A percentile compares a stretch with the other conserved stretches of the same genome.
These are phyloP conservation scores for Drosophila cracens DNA, from an alignment of 2,888 invertebrate genomes.

Conservation along the genomic window DNA sequence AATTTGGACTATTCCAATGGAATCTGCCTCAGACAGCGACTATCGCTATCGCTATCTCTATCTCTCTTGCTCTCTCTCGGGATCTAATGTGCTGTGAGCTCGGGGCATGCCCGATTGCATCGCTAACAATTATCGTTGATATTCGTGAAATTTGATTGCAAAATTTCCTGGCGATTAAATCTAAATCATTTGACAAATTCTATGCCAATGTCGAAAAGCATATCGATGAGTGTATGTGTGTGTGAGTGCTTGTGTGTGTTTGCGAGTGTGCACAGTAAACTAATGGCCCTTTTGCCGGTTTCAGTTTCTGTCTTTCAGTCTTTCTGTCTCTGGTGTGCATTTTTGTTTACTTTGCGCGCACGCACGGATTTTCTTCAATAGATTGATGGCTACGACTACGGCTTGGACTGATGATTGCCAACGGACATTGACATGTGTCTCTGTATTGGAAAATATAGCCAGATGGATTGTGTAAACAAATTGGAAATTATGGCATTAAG, in stretches of 20 bases:
- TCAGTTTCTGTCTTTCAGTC: slow-evolving; percentile 5
- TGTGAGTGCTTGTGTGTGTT: slow-evolving; percentile 12
- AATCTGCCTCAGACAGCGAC: slow-evolving; percentile 11
- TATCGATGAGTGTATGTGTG: slow-evolving; percentile 2
- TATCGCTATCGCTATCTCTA: slow-evolving; percentile 17
- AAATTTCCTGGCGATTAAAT: slow-evolving; percentile 83
- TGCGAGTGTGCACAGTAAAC: slow-evolving; percentile 31
- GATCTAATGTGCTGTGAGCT: slow-evolving; percentile 65
- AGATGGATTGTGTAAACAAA: slow-evolving; percentile 80
- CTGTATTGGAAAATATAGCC: slow-evolving; percentile 67
- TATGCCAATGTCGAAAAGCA: slow-evolving; percentile 27
- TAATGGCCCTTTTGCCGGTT: slow-evolving; percentile 44
- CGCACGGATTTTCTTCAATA: slow-evolving; percentile 75
- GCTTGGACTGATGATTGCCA: slow-evolving; percentile 62
- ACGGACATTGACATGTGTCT: slow-evolving; percentile 51
- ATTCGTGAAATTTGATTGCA: slow-evolving; percentile 79
- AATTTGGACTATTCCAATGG: slow-evolving; percentile 69
- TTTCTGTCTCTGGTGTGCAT: slow-evolving; percentile 37
- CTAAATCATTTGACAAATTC: slow-evolving; percentile 80
- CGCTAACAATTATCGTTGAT: slow-evolving; percentile 78
- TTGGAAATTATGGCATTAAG: slow-evolving; percentile 77
- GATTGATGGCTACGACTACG: slow-evolving; percentile 68
- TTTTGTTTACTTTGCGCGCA: slow-evolving; percentile 64
- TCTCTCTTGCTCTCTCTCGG: slow-evolving; percentile 27
- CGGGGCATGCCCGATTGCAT: slow-evolving; percentile 38